Base-by-base conservation (phyloP, 92 coral and sea anemone species). In the Chrysogorgia sp. region DNA sequence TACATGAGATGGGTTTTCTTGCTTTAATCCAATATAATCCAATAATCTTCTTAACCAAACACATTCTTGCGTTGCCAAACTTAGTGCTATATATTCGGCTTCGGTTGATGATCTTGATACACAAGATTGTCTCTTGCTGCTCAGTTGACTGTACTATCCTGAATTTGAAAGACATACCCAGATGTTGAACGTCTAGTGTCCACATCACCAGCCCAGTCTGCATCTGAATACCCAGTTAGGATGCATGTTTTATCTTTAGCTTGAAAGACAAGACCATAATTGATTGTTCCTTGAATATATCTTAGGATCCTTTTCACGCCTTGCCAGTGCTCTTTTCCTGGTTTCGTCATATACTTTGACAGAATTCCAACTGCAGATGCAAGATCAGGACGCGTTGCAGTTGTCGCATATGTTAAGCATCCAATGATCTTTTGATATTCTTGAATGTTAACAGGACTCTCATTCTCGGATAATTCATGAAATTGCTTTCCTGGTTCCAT, bases 321-420 rank as follows among this genome's bases (percentile, higher is more conserved):
- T n/a, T n/a, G n/a, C n/a, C 82, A 76, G 55, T 76, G 82, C n/a
- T 43, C 67, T 61, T 59, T 28, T 29, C 72, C 47, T 34, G 82
- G 82, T 61, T 45, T 7, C 40, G 72, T 58, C 72, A 76, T 76
- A 43, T 29, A 77, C 56, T 77, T 77, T n/a, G 74, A 77, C 45
- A 77, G 34, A 58, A 77, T 77, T 22, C 60, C 82, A 33, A 77
- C 82, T 63, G 75, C 83, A 8, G 17, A 9, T 31, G 79, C 34
- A 8, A 43, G 17, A 43, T 43, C 50, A 8, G 50, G 50, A 43
- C 50, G 50, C 10, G 17, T 43, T 43, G 50, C 17, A 8, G 50
- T 43, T 8, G 10, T 43, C 8, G 50, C 50, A 43, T 43, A 43
- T 8, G 50, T 43, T 43, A 43, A 17, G 17, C 50, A 43, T 1